A percentile compares a stretch with the other conserved stretches of the same genome.
phyloP scores from a whole-genome alignment of 2,888 invertebrate species.

The Hemithea aestivaria region DNA sequence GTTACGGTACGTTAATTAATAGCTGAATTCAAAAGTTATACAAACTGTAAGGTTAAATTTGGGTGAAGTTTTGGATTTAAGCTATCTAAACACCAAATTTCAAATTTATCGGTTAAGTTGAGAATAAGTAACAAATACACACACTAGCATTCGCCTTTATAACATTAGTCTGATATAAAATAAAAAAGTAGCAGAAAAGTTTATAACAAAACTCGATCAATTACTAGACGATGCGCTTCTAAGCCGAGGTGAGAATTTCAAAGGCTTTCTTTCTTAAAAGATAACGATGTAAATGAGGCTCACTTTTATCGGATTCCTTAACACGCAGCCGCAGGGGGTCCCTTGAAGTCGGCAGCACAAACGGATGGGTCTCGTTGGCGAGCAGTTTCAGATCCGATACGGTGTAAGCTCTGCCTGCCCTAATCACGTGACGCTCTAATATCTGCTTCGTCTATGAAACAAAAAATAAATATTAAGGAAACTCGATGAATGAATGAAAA shows the following conservation, averaged over 20 bases:
- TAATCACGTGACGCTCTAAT: slow-evolving; percentile 92
- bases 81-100: too few relatives aligned
- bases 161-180: too few relatives aligned
- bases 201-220: slow-evolving; percentile 12
- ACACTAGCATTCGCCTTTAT: too few relatives aligned
- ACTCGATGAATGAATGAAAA: too few relatives aligned
- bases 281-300: slow-evolving; percentile 43
- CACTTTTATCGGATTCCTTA: slow-evolving; percentile 86
- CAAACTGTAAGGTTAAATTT: too few relatives aligned
- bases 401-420: slow-evolving; percentile 87
- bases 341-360: slow-evolving; percentile 84
- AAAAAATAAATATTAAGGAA: neutral
- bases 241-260: slow-evolving; percentile 1
- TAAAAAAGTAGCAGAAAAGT: too few relatives aligned
- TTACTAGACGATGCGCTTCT: neutral
- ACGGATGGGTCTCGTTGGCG: slow-evolving; percentile 82
- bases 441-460: slow-evolving; percentile 86
- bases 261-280: slow-evolving; percentile 16
- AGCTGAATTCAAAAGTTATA: too few relatives aligned
- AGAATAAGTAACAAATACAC: too few relatives aligned
- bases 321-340: slow-evolving; percentile 86
- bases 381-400: slow-evolving; percentile 87
- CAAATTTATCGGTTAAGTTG: too few relatives aligned
- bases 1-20: too few relatives aligned
- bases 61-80: too few relatives aligned